A percentile compares a stretch with the other conserved stretches of the same genome.
phyloP scores from a whole-genome alignment of 2,113 vertebrate species.

The Clarias gariepinus region DNA sequence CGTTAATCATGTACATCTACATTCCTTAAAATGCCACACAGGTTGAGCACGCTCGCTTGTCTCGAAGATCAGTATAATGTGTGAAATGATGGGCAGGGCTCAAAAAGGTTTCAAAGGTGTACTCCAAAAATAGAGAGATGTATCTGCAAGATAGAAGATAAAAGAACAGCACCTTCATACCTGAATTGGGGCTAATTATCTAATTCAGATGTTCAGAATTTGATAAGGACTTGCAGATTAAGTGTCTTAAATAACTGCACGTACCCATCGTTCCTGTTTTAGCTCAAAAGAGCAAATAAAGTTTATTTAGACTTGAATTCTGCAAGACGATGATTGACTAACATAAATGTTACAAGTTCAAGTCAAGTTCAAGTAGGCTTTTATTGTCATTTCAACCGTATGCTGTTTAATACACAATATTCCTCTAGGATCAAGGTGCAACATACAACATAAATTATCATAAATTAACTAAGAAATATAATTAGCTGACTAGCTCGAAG shows the following conservation, averaged over 20 bases:
- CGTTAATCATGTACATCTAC: conserved; percentile 14
- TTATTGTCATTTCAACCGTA: too few relatives aligned
- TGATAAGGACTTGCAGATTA: not conserved
- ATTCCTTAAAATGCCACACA: conserved; percentile 36
- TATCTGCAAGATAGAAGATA: not conserved
- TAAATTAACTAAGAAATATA: too few relatives aligned
- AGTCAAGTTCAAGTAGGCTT: too few relatives aligned
- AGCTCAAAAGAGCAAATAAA: not conserved
- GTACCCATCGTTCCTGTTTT: not conserved
- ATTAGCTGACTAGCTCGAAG: too few relatives aligned
- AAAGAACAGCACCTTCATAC: not conserved
- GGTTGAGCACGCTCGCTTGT: not conserved
- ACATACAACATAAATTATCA: too few relatives aligned
- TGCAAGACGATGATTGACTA: not conserved
- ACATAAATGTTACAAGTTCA: not conserved
- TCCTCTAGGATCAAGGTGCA: too few relatives aligned
- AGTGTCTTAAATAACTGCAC: not conserved
- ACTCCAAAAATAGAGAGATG: not conserved
- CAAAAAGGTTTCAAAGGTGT: not conserved
- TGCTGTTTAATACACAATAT: too few relatives aligned
- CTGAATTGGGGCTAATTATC: not conserved
- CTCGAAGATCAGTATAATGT: conserved; percentile 5
- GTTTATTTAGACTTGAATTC: not conserved
- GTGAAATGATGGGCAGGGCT: not conserved
- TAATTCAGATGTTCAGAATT: not conserved